A percentile compares a stretch with the other conserved stretches of the same genome.
Conservation (phyloP, 2,797 vertebrate species). For the Acanthurus leucopareius region DNA sequence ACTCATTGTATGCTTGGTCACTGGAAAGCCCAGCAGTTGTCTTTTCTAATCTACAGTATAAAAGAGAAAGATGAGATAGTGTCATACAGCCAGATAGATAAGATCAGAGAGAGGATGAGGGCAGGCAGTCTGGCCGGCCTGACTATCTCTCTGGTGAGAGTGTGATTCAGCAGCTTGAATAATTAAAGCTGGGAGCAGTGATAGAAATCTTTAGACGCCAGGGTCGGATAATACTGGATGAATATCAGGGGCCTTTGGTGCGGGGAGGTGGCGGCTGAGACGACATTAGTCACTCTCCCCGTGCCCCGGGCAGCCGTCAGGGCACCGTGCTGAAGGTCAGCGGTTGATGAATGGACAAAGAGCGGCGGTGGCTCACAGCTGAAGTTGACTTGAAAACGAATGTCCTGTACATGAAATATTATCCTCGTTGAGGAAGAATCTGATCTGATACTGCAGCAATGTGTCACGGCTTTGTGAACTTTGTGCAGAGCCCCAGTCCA, state of each 20-base stretch:
- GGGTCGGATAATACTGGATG: conserved; percentile 77
- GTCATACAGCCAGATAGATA: conserved; percentile 66
- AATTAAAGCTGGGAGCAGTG: conserved; percentile 81
- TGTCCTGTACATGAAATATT: conserved; percentile 77
- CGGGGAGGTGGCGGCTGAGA: conserved; percentile 66
- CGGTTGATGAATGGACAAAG: conserved; percentile 75
- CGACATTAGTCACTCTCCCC: conserved; percentile 74
- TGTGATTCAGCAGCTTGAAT: conserved; percentile 84
- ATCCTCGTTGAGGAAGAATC: conserved; percentile 63
- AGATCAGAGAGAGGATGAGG: conserved; percentile 56
- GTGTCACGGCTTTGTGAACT: conserved; percentile 66
- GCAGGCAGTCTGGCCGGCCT: conserved; percentile 60
- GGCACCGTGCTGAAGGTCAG: conserved; percentile 79
- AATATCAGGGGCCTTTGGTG: conserved; percentile 72
- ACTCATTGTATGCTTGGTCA: conserved; percentile 2
- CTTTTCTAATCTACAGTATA: conserved; percentile 44
- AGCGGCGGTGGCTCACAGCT: conserved; percentile 56
- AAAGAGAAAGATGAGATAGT: conserved; percentile 62
- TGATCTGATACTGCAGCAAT: conserved; percentile 65
- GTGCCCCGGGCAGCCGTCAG: conserved; percentile 69
- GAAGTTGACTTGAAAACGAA: conserved; percentile 74
- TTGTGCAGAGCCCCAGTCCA: conserved; percentile 33
- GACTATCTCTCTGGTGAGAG: conserved; percentile 75
- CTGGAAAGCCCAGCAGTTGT: conserved; percentile 23
- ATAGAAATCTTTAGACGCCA: conserved; percentile 82